phyloP scores from a whole-genome alignment of 2,113 vertebrate species.

The Abramis brama region DNA sequence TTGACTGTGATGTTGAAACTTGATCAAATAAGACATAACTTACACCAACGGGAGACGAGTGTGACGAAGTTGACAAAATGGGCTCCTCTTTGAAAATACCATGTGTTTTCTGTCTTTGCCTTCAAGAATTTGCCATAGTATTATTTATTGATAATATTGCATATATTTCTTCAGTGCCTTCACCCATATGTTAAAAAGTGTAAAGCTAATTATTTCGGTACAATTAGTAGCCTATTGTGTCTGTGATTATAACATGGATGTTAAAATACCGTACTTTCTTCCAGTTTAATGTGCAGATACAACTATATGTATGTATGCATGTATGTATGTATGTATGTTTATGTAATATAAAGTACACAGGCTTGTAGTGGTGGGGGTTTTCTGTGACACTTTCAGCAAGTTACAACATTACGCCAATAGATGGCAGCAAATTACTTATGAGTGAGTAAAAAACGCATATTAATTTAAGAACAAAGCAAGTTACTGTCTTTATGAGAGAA shows the following conservation, averaged over 20 bases:
- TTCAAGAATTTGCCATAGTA: not conserved
- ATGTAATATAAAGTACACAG: too few species aligned
- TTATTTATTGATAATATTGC: not conserved
- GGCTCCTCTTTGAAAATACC: not conserved
- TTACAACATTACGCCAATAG: not conserved
- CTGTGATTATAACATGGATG: too few species aligned
- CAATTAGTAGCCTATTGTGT: too few species aligned
- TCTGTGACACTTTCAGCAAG: too few species aligned
- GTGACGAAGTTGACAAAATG: not conserved
- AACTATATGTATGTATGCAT: too few species aligned
- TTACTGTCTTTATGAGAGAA: not conserved
- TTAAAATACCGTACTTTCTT: too few species aligned
- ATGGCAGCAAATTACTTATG: not conserved
- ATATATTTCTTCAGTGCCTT: not conserved
- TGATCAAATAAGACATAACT: conserved; percentile 3
- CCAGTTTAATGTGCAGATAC: too few species aligned
- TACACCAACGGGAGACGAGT: not conserved
- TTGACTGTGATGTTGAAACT: not conserved
- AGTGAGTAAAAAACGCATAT: not conserved
- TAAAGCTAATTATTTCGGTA: not conserved
- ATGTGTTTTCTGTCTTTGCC: not conserved
- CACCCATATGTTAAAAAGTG: not conserved
- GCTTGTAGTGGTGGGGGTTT: too few species aligned
- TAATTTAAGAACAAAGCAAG: not conserved
- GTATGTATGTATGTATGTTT: too few species aligned